These are phyloP conservation scores for Microtus ochrogaster DNA, from an alignment of 2,113 vertebrate species.

Conservation along the genomic window DNA sequence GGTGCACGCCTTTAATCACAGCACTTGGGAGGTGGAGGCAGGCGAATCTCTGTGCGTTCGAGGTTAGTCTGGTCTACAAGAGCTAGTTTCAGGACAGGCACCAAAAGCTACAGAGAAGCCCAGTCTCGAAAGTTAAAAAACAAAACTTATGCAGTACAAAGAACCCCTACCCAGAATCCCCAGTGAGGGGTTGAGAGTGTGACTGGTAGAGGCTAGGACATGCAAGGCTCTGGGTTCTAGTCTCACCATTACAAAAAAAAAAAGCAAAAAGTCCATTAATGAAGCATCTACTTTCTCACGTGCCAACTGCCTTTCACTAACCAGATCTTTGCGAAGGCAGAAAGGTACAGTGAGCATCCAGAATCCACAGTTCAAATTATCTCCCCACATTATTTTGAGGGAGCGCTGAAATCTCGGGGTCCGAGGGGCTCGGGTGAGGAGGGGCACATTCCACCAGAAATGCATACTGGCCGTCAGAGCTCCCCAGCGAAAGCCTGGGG, in stretches of 20 bases:
- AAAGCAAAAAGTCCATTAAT: neutral
- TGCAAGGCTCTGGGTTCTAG: neutral
- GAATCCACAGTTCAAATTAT: neutral
- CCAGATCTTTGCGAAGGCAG: neutral
- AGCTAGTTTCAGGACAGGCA: neutral
- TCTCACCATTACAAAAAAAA: neutral
- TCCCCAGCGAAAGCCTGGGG: neutral
- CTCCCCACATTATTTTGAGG: neutral
- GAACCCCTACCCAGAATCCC: neutral
- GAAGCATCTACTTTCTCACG: neutral
- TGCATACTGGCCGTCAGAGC: neutral
- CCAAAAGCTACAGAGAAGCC: too few relatives aligned
- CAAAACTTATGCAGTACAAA: too few relatives aligned
- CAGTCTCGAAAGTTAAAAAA: neutral
- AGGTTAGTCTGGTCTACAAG: neutral
- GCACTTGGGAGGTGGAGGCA: neutral
- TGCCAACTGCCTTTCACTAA: neutral
- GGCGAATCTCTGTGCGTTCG: neutral
- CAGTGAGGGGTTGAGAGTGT: neutral
- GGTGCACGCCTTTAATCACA: neutral
- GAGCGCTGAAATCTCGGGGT: neutral
- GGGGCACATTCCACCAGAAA: neutral
- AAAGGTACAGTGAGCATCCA: neutral
- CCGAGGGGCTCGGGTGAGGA: neutral
- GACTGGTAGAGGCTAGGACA: neutral